A percentile compares a stretch with the other conserved stretches of the same genome.
These are phyloP conservation scores for Cryptocephalus primarius DNA, from an alignment of 2,888 invertebrate genomes.

Conservation along the genomic window DNA sequence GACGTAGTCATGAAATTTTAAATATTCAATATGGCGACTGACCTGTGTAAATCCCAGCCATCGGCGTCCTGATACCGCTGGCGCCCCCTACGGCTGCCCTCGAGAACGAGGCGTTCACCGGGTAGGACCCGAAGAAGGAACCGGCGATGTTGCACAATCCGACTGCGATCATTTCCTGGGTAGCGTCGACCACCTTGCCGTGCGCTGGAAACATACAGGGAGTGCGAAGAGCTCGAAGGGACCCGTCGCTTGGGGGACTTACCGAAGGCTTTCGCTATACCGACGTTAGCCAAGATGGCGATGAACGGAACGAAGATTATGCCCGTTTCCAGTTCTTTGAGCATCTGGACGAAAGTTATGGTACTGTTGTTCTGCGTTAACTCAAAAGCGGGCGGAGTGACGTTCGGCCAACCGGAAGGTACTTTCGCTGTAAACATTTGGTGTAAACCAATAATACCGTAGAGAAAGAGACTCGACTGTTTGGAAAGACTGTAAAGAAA, in stretches of 20 bases:
- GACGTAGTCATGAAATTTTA: not conserved
- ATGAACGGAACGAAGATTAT: constrained; percentile 61
- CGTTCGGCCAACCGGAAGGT: constrained; percentile 48
- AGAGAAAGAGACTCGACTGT: not conserved
- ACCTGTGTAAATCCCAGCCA: constrained; percentile 66
- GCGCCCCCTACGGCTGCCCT: constrained; percentile 71
- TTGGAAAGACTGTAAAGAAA: no score
- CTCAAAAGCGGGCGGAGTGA: constrained; percentile 44
- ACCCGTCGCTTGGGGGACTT: constrained; percentile 29
- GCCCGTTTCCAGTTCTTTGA: constrained; percentile 54
- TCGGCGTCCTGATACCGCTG: constrained; percentile 65
- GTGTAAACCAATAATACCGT: not conserved
- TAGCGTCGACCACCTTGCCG: constrained; percentile 61
- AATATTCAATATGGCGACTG: constrained; percentile 10
- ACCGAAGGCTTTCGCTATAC: constrained; percentile 80
- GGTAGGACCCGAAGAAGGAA: constrained; percentile 67
- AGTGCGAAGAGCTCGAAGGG: no score
- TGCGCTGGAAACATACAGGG: constrained; percentile 42
- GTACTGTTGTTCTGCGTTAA: constrained; percentile 40
- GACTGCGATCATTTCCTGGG: constrained; percentile 70
- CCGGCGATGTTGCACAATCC: constrained; percentile 65
- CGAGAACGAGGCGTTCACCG: constrained; percentile 64
- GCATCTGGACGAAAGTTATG: constrained; percentile 45
- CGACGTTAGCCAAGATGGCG: constrained; percentile 66
- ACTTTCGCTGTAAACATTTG: constrained; percentile 41